phyloP scores from a whole-genome alignment of 2,113 vertebrate genomes.

The Aptenodytes patagonicus region DNA sequence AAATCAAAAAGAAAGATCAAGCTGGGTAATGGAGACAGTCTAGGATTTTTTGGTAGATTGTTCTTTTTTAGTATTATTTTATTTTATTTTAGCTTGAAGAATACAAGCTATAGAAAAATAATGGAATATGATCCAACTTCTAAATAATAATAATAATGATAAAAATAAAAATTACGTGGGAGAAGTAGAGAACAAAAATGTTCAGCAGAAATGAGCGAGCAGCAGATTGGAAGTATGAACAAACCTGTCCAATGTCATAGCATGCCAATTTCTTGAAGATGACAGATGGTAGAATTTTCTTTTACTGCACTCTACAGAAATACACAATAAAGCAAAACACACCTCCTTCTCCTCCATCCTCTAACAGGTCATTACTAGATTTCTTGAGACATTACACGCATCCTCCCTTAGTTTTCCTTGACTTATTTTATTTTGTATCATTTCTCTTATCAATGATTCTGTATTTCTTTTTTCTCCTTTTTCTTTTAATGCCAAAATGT shows the following conservation, averaged over 20 bases:
- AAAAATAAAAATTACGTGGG: conserved; percentile 62
- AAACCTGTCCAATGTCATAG: conserved; percentile 47
- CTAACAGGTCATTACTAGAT: neutral
- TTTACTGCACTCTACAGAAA: conserved; percentile 31
- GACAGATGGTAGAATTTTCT: conserved; percentile 61
- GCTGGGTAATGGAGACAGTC: neutral
- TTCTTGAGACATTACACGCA: neutral
- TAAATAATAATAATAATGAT: conserved; percentile 50
- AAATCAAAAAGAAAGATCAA: neutral
- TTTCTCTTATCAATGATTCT: neutral
- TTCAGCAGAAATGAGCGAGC: conserved; percentile 42
- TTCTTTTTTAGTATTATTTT: neutral
- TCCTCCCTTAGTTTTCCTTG: neutral
- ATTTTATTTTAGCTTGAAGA: neutral
- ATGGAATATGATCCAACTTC: neutral
- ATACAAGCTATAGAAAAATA: neutral
- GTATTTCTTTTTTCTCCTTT: neutral
- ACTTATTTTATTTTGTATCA: neutral
- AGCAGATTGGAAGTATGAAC: conserved; percentile 63
- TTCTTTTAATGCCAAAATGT: neutral
- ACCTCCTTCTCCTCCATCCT: neutral
- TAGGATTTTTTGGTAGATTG: neutral
- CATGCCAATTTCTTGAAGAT: conserved; percentile 60
- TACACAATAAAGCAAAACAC: conserved; percentile 36
- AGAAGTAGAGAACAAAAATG: conserved; percentile 45